Percentiles rank a stretch among this genome's conserved stretches.
These are phyloP conservation scores for Gastrophryne carolinensis DNA, from an alignment of 2,797 vertebrate genomes.

Conservation along the genomic window DNA sequence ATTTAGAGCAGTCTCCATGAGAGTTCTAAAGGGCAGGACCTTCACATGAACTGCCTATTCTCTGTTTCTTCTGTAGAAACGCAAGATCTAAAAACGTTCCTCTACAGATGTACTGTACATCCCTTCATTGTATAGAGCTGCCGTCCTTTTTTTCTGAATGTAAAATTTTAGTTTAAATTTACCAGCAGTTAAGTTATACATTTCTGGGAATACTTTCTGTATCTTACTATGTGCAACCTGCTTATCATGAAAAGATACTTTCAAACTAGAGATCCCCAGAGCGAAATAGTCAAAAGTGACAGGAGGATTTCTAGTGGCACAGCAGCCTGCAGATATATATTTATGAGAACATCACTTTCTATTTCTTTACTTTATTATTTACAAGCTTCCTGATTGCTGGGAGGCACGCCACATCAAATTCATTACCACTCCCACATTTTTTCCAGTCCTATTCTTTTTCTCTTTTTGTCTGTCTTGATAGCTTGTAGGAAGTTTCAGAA, in stretches of 20 bases:
- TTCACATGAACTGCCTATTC: too few relatives aligned
- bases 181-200: not conserved
- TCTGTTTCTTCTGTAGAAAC: too few relatives aligned
- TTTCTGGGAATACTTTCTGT: conserved; percentile 51
- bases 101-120: too few relatives aligned
- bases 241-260: conserved; percentile 79
- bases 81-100: too few relatives aligned
- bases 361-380: conserved; percentile 76
- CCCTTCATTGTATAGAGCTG: too few relatives aligned
- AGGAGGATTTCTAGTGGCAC: conserved; percentile 79
- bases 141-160: too few relatives aligned
- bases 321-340: conserved; percentile 75
- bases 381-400: conserved; percentile 72
- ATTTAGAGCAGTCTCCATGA: too few relatives aligned
- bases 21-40: too few relatives aligned
- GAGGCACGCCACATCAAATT: conserved; percentile 72
- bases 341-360: conserved; percentile 84
- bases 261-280: conserved; percentile 74
- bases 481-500: conserved; percentile 12
- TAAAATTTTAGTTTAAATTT: too few relatives aligned
- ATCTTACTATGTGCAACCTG: conserved; percentile 68
- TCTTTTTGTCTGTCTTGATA: conserved; percentile 31
- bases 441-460: conserved; percentile 40
- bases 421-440: conserved; percentile 49
- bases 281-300: conserved; percentile 79